Percentiles rank a stretch among this genome's conserved stretches.
Evolutionary conservation across 2,797 vertebrate genomes (phyloP).

Genomic region (Philypnodon macrostomus): DNA sequence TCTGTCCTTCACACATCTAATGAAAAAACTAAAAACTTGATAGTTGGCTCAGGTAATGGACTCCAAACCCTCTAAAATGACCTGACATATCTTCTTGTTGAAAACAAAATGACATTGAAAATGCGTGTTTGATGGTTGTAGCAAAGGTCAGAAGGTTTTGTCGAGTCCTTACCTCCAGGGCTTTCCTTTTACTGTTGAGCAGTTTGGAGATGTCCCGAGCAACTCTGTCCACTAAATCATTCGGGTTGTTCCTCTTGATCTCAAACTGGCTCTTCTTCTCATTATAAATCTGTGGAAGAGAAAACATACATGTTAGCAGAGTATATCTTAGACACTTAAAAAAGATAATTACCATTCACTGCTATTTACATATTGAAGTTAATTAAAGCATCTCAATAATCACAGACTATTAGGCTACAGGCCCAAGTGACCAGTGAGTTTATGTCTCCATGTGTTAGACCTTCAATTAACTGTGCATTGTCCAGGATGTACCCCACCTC

Average conservation of each 20-base stretch:
- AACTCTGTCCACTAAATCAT: conserved; percentile 92
- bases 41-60: conserved; percentile 10
- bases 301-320: conserved; percentile 35
- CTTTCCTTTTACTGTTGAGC: conserved; percentile 93
- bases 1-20: conserved; percentile 18
- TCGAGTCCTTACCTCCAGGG: conserved; percentile 87
- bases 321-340: too few relatives aligned
- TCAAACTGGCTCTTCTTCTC: conserved; percentile 95
- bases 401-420: too few relatives aligned
- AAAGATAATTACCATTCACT: too few relatives aligned
- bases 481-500: too few relatives aligned
- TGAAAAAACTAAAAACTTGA: conserved; percentile 17
- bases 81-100: conserved; percentile 10
- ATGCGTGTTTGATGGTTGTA: neutral
- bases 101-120: neutral
- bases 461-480: too few relatives aligned
- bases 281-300: conserved; percentile 87
- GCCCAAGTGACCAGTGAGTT: too few relatives aligned
- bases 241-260: conserved; percentile 91
- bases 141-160: neutral
- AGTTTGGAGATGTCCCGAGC: conserved; percentile 92
- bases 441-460: too few relatives aligned
- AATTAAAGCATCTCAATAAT: too few relatives aligned
- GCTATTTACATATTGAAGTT: too few relatives aligned
- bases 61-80: conserved; percentile 13